Base-by-base conservation (phyloP, 2,888 invertebrate genomes). In the Habrosyne pyritoides region DNA sequence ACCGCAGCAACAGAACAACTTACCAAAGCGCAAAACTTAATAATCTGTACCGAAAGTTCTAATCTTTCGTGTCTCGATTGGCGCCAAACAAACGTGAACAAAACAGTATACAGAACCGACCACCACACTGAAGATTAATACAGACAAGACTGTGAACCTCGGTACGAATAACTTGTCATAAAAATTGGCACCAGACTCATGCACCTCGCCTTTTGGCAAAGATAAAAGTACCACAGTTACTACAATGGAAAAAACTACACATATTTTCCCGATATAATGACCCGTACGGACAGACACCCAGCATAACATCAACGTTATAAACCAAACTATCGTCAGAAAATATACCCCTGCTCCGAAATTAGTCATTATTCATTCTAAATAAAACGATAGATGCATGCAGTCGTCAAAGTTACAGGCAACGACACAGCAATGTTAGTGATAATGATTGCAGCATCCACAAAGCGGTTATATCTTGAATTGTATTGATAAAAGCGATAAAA, bases 341-440 rank as follows among this genome's bases (percentile, higher is more conserved):
- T 96, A 94, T 60, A 95, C 90, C 67, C 96, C 96, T 63, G 94
- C 86, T 74, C 96, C 96, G 71, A 95, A 86, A 92, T 76, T 82
- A 82, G 78, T 74, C 90, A 91, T 91, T 67, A 66, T 64, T 62
- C 67, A 58, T 67, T 64, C 54, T 52, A 55, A 53, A 26, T 48
- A 47, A 53, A 57, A 66, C 66, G 61, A 63, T 59, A 54, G 55
- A 61, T 54, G 60, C 79, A 80, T 83, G 73, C 80, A 83, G 55
- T 78, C 10, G 33, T 33, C 33, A 79, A 74, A 66, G 61, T 69
- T 69, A 67, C 61, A 69, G 69, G 61, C 59, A 70, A 67, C 69
- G 60, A 67, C 73, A 79, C 77, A 78, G 71, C 60, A 61, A 67
- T 63, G 63, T 71, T 73, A 69, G 56, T 65, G 57, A 56, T 55